phyloP scores from a whole-genome alignment of 2,797 vertebrate species.

The Sebastes kiyomatsui region DNA sequence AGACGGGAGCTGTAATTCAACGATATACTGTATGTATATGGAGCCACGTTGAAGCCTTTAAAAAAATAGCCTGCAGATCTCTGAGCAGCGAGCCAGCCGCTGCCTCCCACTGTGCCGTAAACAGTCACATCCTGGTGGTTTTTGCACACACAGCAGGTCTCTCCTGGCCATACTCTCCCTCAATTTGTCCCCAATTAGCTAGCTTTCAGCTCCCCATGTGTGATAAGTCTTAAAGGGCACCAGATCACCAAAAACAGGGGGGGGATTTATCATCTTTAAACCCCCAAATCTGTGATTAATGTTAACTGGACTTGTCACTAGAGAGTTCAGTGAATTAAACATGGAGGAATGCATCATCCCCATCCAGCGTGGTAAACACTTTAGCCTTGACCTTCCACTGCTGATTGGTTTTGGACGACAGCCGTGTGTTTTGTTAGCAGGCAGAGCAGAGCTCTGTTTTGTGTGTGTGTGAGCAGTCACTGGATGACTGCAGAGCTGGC shows the following conservation, averaged over 20 bases:
- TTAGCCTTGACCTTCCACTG: constrained; percentile 57
- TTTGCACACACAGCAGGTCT: constrained; percentile 52
- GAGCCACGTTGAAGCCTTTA: not conserved
- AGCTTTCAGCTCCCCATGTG: constrained; percentile 35
- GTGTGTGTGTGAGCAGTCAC: not conserved
- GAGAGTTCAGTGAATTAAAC: constrained; percentile 26
- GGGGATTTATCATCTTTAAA: constrained; percentile 44
- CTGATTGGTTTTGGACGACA: constrained; percentile 45
- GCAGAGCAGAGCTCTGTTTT: constrained; percentile 22
- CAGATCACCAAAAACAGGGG: constrained; percentile 22
- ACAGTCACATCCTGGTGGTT: constrained; percentile 46
- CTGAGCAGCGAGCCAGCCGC: constrained; percentile 2
- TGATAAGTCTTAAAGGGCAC: constrained; percentile 43
- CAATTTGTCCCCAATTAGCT: constrained; percentile 56
- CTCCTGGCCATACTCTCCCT: constrained; percentile 25
- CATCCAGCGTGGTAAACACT: constrained; percentile 37
- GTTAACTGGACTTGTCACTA: constrained; percentile 20
- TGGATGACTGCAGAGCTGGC: constrained; percentile 38
- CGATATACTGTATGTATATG: not conserved
- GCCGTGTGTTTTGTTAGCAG: constrained; percentile 43
- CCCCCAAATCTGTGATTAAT: constrained; percentile 47
- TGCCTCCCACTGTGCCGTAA: constrained; percentile 45
- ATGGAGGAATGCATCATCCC: constrained; percentile 29
- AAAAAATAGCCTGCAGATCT: constrained; percentile 15
- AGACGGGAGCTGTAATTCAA: not conserved